These are phyloP conservation scores for Magallana gigas DNA, from an alignment of 1,140 invertebrate species.

Conservation along the genomic window DNA sequence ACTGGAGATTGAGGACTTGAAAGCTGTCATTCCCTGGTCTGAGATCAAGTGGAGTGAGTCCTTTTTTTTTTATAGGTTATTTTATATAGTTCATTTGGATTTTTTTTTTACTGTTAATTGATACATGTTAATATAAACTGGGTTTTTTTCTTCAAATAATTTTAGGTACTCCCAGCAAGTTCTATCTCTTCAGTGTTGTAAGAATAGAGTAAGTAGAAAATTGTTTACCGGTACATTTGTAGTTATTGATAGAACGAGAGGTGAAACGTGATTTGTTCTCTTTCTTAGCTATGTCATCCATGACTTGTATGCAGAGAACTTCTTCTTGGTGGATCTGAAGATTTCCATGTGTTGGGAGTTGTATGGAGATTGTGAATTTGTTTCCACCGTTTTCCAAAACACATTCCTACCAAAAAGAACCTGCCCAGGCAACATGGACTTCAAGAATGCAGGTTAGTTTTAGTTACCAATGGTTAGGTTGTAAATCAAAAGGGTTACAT, in stretches of 20 bases:
- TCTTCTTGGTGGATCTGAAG: constrained; percentile 45
- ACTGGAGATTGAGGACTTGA: constrained; percentile 48
- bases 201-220: constrained; percentile 45
- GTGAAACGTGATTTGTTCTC: background rate
- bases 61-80: background rate
- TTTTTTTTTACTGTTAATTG: background rate
- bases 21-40: constrained; percentile 15
- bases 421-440: constrained; percentile 44
- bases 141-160: background rate
- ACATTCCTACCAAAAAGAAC: constrained; percentile 44
- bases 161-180: constrained; percentile 16
- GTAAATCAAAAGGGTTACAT: no score
- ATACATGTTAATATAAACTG: background rate
- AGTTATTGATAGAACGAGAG: background rate
- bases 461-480: background rate
- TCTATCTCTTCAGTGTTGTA: constrained; percentile 44
- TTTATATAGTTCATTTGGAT: background rate
- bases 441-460: background rate
- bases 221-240: background rate
- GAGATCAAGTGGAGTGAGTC: constrained; percentile 36
- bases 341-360: constrained; percentile 50
- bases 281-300: constrained; percentile 47
- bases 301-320: constrained; percentile 43
- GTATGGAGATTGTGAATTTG: constrained; percentile 46
- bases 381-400: constrained; percentile 44